Conservation (phyloP, 1,140 invertebrate genomes). For the Gonioctena quinquepunctata region DNA sequence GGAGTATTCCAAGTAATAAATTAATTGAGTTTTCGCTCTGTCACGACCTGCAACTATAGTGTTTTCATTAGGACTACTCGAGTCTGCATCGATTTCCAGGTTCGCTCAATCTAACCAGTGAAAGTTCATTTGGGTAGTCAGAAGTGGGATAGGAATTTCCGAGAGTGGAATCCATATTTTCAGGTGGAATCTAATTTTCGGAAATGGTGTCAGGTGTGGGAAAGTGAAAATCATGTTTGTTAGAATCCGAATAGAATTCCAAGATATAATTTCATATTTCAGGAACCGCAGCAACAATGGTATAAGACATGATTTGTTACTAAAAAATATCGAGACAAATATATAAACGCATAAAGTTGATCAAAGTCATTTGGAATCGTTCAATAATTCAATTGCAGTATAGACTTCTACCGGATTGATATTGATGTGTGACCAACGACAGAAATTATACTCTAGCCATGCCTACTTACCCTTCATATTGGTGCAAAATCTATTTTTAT, state of each 20-base stretch:
- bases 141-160: not conserved
- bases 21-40: conserved; percentile 22
- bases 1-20: conserved; percentile 30
- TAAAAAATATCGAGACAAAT: not conserved
- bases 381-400: no score
- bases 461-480: no score
- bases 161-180: not conserved
- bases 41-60: conserved; percentile 15
- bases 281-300: no score
- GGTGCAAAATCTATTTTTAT: no score
- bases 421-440: no score
- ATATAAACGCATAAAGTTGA: not conserved
- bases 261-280: no score
- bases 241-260: no score
- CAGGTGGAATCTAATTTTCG: not conserved
- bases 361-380: not conserved
- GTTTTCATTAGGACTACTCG: conserved; percentile 21
- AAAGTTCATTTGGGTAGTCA: not conserved
- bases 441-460: no score
- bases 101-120: not conserved
- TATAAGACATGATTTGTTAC: not conserved
- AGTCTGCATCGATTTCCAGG: not conserved
- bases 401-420: no score
- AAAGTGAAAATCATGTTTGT: not conserved
- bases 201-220: not conserved